Conservation (phyloP, 2,888 invertebrate species). For the Xiphydria camelus region DNA sequence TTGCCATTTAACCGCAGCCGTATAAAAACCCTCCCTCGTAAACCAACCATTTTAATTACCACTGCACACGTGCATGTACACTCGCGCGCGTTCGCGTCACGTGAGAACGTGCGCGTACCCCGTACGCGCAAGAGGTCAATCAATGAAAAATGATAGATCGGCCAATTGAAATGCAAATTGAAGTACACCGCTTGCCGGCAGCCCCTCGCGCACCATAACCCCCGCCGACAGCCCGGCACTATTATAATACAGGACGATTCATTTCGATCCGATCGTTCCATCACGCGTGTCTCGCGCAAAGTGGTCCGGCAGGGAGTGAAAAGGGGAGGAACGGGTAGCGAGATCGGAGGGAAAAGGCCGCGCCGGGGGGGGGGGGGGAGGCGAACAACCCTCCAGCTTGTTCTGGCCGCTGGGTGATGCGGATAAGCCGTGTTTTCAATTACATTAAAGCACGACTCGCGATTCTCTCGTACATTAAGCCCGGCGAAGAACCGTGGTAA, state of each 20-base stretch:
- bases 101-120: no score
- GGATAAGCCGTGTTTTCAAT: conserved; percentile 34
- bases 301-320: conserved; percentile 13
- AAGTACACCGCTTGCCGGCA: conserved; percentile 20
- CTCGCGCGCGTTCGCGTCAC: no score
- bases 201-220: background rate
- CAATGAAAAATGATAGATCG: conserved; percentile 2
- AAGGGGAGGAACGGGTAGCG: conserved; percentile 3
- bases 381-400: conserved; percentile 15
- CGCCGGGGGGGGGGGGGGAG: conserved; percentile 9
- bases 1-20: no score
- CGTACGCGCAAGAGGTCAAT: no score
- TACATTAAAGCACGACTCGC: conserved; percentile 32
- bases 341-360: background rate
- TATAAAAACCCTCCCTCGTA: no score
- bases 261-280: background rate
- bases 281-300: no score
- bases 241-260: background rate
- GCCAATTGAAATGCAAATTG: conserved; percentile 42
- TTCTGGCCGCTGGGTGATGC: background rate
- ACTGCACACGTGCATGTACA: no score
- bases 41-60: no score
- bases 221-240: background rate
- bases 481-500: background rate
- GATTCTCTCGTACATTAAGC: no score